Percentiles rank a stretch among this genome's conserved stretches.
Evolutionary conservation across 2,888 invertebrate species (phyloP).

Genomic region (Catocala fraxini): DNA sequence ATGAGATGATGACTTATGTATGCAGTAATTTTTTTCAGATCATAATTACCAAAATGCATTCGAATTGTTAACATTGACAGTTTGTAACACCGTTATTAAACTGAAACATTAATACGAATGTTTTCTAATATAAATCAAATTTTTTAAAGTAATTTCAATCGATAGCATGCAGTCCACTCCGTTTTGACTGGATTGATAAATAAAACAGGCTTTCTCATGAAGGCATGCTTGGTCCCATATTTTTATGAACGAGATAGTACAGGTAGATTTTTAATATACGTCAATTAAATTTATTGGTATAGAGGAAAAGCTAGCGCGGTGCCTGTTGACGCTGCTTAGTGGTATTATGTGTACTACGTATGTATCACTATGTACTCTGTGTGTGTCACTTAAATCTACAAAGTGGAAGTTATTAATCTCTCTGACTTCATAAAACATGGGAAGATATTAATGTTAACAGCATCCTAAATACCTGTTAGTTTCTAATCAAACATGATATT

Average conservation of each 20-base stretch:
- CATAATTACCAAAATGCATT: constrained; percentile 12
- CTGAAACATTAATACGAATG: neutral
- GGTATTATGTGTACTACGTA: constrained; percentile 6
- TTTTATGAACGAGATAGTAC: constrained; percentile 12
- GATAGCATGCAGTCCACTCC: constrained; percentile 38
- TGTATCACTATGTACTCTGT: neutral
- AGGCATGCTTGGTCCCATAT: constrained; percentile 24
- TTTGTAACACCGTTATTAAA: neutral
- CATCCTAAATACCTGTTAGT: constrained; percentile 28
- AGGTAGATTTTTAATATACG: neutral
- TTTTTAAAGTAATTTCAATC: constrained; percentile 16
- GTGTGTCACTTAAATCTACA: neutral
- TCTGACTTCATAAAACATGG: constrained; percentile 8
- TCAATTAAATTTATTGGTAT: neutral
- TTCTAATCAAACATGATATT: constrained; percentile 39
- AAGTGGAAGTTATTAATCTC: neutral
- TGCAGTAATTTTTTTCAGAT: neutral
- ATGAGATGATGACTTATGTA: too few species aligned
- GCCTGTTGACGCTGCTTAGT: constrained; percentile 2
- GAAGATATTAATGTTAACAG: constrained; percentile 15
- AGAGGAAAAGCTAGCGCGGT: neutral
- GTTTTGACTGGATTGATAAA: constrained; percentile 10
- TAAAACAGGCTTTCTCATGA: constrained; percentile 17
- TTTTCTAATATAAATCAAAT: constrained; percentile 3
- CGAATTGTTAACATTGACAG: constrained; percentile 8